A percentile compares a stretch with the other conserved stretches of the same genome.
Evolutionary conservation across 2,888 invertebrate species (phyloP).

Genomic region (Brachyptera putata): DNA sequence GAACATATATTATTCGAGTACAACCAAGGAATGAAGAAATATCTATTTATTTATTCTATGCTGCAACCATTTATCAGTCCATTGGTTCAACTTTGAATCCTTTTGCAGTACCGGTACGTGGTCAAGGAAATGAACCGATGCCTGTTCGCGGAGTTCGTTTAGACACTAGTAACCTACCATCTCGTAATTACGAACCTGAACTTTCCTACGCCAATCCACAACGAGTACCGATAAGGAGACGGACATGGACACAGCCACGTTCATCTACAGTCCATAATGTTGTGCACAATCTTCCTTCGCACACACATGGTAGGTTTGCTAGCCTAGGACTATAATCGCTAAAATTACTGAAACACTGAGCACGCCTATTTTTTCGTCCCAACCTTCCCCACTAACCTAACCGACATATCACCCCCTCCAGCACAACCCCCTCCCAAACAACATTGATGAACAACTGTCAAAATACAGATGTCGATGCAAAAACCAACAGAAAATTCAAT

Average conservation of each 20-base stretch:
- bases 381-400: no score
- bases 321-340: background rate
- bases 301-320: background rate
- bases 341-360: no score
- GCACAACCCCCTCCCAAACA: no score
- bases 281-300: background rate
- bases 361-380: no score
- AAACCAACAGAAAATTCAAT: no score
- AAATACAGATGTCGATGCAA: no score
- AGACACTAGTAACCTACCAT: conserved; percentile 2
- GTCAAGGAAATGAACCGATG: background rate
- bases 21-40: no score
- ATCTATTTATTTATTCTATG: no score
- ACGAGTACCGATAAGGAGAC: background rate
- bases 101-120: background rate
- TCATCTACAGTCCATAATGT: background rate
- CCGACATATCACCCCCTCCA: no score
- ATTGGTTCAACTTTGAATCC: background rate
- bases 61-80: no score
- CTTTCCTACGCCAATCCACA: background rate
- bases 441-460: no score
- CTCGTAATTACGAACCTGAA: background rate
- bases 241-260: conserved; percentile 10
- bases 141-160: background rate
- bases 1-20: no score